Base-by-base conservation (phyloP, 2,113 vertebrate genomes). In the Pelecanus crispus region DNA sequence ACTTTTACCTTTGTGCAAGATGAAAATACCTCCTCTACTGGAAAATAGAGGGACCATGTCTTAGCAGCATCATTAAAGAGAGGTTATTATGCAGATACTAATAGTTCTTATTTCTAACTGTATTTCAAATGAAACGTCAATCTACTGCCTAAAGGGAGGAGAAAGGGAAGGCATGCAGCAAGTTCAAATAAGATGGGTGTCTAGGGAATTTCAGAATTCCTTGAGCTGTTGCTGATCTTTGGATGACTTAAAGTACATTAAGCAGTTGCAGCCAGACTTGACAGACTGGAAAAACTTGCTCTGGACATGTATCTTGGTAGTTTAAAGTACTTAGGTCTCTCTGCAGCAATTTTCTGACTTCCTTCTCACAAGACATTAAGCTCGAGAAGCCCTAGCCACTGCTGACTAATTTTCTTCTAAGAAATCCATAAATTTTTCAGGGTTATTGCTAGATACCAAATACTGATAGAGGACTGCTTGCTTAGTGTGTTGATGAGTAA, bases 351-450 rank as follows among this genome's bases (percentile, higher is more conserved):
- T 91, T 91, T 75, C 52, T 68, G 65, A 32, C 80, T 94, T 79
- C n/a, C 55, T 95, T 84, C 61, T 94, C 70, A 85, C 44, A 87
- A 91, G 83, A 67, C 42, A 84, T n/a, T 86, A 91, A 78, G 52
- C 75, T 78, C 55, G 71, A 93, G 72, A 90, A 78, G 68, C 63
- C 19, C 52, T 88, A 77, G 72, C 34, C 86, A 24, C 62, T 91
- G 44, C 87, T 93, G 91, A 90, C 73, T 86, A 14, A 40, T 87
- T 92, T 93, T 92, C 82, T 94, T 96, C 96, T 38, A 93, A 91
- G 88, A 95, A 94, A 72, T 22, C 38, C 70, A 85, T 96, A 50
- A 89, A 96, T 94, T 81, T 96, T 96, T 95, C 68, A 96, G 17
- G 17, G 28, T 50, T 91, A 19, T 92, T 95, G 49, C 89, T 94